Conservation (phyloP, 2,888 invertebrate species). For the Hoplodrina ambigua region DNA sequence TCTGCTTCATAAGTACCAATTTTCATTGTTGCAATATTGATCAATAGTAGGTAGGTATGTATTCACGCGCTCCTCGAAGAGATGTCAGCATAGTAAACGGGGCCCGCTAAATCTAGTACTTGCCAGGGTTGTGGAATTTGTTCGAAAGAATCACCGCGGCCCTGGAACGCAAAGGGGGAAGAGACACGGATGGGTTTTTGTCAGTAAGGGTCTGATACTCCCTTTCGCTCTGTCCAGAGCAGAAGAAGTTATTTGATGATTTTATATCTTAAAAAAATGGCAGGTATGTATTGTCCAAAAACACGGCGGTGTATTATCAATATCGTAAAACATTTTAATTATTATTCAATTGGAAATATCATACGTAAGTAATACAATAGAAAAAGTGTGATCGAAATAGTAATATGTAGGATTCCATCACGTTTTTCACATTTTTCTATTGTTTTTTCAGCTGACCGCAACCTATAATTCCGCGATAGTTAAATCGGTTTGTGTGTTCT, state of each 20-base stretch:
- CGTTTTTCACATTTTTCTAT: conserved; percentile 9
- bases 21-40: not conserved
- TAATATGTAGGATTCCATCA: not conserved
- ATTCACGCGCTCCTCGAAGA: too few relatives aligned
- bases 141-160: too few relatives aligned
- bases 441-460: conserved; percentile 50
- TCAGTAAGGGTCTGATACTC: too few relatives aligned
- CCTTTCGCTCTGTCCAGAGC: too few relatives aligned
- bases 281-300: too few relatives aligned
- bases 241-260: too few relatives aligned
- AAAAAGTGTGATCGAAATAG: conserved; percentile 22
- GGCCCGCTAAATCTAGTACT: too few relatives aligned
- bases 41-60: not conserved
- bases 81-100: too few relatives aligned
- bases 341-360: conserved; percentile 14
- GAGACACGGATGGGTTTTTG: too few relatives aligned
- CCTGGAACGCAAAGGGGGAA: too few relatives aligned
- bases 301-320: not conserved
- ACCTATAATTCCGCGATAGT: conserved; percentile 55
- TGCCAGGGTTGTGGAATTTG: too few relatives aligned
- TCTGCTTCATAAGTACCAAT: not conserved
- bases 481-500: conserved; percentile 59
- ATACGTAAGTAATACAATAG: conserved; percentile 22
- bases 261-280: too few relatives aligned
- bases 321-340: conserved; percentile 8